Evolutionary conservation across 2,113 vertebrate species (phyloP), one percentile per base, ranked within the genome.

Genomic region (Chamaetylas fuelleborni): DNA sequence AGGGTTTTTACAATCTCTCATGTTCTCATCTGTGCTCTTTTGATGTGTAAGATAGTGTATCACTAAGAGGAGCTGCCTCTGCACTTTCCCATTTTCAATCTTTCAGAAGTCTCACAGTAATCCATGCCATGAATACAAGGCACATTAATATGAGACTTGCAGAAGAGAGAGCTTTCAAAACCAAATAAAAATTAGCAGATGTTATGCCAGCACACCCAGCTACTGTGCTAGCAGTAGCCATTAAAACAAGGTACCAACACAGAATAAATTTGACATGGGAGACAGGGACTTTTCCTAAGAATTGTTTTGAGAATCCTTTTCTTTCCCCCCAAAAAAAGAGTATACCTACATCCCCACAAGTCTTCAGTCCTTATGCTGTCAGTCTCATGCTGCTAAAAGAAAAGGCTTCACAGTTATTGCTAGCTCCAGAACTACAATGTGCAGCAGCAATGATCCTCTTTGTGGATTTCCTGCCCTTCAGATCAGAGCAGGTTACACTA

Each of bases 11-110:
- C 67, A 57, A 81, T 60, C 83, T 89, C 64, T 76, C 8, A 90
- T 90, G 73, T 87, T 93, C 92, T 93, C 83, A 73, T 93, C 86
- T 60, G 65, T 67, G 86, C 67, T 40, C 93, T 95, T 98, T 97
- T 97, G 97, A 97, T 97, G 95, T 95, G 38, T 40, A 81, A 81
- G 88, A 93, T 53, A 86, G 58, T 3, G 1, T 70, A 56, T 72
- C 28, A 18, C 57, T 40, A 56, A 73, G 45, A 50, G 74, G 61
- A 95, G 72, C 87, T 77, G 71, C 65, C 71, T 45, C 87, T 86
- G 53, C 7, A 2, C 76, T 77, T 88, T 36, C 60, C 38, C 56
- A 42, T 90, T 93, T 93, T 58, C 42, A 40, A 11, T 42, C 42
- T 82, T 76, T 82, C 62, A 77, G 90, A 91, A 90, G 62, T 43